phyloP scores from a whole-genome alignment of 2,888 invertebrate genomes.

The Oligia strigilis region DNA sequence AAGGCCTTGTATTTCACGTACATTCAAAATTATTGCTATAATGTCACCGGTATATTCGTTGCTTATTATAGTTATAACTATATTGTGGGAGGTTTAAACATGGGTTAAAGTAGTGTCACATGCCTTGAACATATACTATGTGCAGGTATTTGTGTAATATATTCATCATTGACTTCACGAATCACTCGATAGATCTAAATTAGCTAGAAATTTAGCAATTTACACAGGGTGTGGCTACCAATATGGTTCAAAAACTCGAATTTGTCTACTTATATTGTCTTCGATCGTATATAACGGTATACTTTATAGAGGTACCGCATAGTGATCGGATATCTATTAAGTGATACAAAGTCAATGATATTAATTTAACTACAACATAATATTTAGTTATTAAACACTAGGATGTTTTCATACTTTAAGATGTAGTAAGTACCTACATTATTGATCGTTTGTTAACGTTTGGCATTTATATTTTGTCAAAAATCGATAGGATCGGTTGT shows the following conservation, averaged over 20 bases:
- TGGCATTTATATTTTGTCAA: conserved; percentile 56
- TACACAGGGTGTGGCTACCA: conserved; percentile 51
- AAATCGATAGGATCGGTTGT: conserved; percentile 63
- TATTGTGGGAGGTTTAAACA: conserved; percentile 54
- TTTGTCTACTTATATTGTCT: conserved; percentile 52
- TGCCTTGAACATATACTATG: conserved; percentile 21
- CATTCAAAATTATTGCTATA: conserved; percentile 48
- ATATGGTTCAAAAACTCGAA: conserved; percentile 55
- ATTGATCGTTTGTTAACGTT: conserved; percentile 36
- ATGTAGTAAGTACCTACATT: conserved; percentile 1
- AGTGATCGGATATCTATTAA: conserved; percentile 48
- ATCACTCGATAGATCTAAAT: conserved; percentile 59
- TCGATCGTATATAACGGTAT: conserved; percentile 40
- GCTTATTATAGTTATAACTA: conserved; percentile 38
- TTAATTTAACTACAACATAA: conserved; percentile 36
- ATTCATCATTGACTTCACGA: conserved; percentile 50
- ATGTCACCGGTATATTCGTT: conserved; percentile 27
- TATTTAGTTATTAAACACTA: conserved; percentile 47
- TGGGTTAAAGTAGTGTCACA: conserved; percentile 48
- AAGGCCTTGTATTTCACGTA: conserved; percentile 37
- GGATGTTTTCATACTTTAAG: conserved; percentile 31
- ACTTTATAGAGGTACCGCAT: conserved; percentile 38
- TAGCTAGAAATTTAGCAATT: conserved; percentile 58
- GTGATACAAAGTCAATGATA: conserved; percentile 60
- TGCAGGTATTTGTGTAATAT: conserved; percentile 38